Conservation (phyloP, 92 coral and sea anemone species). For the Anthopleura xanthogrammica region DNA sequence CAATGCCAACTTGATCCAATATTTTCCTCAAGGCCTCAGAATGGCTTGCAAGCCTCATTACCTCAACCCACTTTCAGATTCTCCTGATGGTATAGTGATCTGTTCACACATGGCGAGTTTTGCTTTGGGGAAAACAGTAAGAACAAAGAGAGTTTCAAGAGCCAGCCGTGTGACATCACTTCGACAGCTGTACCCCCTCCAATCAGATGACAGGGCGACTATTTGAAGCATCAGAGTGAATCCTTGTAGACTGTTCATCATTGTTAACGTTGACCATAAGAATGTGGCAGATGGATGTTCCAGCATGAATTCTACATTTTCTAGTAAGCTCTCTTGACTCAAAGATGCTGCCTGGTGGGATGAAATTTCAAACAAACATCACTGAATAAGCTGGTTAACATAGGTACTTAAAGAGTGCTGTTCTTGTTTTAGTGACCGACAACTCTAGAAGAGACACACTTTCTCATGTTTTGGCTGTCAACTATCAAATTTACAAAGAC, state of each 20-base stretch:
- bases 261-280: conserved; percentile 84
- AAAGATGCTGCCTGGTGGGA: conserved; percentile 68
- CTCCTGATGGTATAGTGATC: conserved; percentile 74
- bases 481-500: no score
- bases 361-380: background rate
- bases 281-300: conserved; percentile 60
- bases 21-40: no score
- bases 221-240: conserved; percentile 82
- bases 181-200: conserved; percentile 87
- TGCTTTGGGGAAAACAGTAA: conserved; percentile 82
- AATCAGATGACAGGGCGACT: conserved; percentile 84
- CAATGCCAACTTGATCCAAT: no score
- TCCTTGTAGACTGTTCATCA: conserved; percentile 89
- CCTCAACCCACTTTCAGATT: conserved; percentile 84
- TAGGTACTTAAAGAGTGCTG: no score
- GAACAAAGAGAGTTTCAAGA: conserved; percentile 76
- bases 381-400: no score
- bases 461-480: no score
- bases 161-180: conserved; percentile 89
- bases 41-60: conserved; percentile 2
- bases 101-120: conserved; percentile 75
- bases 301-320: conserved; percentile 78
- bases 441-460: no score
- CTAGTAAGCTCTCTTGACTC: conserved; percentile 66
- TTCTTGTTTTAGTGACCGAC: no score